Base-by-base conservation (phyloP, 2,888 invertebrate species). In the Agrotis clavis region DNA sequence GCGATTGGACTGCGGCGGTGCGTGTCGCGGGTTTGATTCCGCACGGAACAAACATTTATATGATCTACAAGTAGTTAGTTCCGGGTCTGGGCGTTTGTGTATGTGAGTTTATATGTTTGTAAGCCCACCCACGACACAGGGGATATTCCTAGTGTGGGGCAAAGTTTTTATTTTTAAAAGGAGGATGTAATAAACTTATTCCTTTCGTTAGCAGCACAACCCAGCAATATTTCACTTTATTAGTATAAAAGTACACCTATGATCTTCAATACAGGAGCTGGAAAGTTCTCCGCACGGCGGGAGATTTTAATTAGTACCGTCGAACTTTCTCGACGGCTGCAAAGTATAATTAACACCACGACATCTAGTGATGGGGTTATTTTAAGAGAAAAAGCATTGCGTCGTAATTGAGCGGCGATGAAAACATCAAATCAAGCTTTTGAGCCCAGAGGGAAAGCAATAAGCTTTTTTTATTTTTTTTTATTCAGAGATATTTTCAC, bases 261-360 rank as follows among this genome's bases (percentile, higher is more conserved):
- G 76, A 79, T 79, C 71, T 71, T 67, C 25, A 75, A 65, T 67
- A 71, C 54, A 53, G 21, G 35, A 21, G 79, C 3, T 25, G 19
- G 18, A 14, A 75, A 71, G 71, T 79, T 79, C 11, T 16, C 25
- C 18, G 63, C 60, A 53, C 60, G 21, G 47, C 41, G 71, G 41
- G 71, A 79, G 62, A 71, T 71, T 79, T 79, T 75, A 79, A 79
- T 79, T 79, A 79, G 47, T 41, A 6, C 11, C 53, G 25, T 73
- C 64, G 53, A 71, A 71, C 79, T 71, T 76, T 50, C 9, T 18
- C 18, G 6, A 4, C 7, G 5, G 25, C 9, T 74, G 56, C 54
- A 79, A 68, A 68, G 47, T 75, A 71, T 75, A 79, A 78, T 79
- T 61, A 79, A 74, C 70, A 67, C 61, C 18, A 18, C 47, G 13